Evolutionary conservation across 2,888 invertebrate species (phyloP).

Genomic region (Ganaspis brasiliensis): DNA sequence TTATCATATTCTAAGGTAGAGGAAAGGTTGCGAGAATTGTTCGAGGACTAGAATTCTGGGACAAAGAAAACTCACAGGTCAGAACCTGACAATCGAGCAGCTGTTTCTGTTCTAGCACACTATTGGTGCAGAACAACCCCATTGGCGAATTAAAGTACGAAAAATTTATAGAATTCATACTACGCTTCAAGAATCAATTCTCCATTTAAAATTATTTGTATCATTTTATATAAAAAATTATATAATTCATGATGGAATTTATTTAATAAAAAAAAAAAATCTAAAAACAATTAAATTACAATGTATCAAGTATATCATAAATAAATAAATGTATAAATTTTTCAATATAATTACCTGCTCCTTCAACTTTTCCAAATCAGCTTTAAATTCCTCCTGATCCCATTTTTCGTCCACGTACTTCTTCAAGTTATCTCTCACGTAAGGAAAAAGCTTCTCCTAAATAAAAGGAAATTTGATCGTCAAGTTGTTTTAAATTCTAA

Average conservation of each 20-base stretch:
- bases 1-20: conserved; percentile 46
- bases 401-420: conserved; percentile 87
- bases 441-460: conserved; percentile 90
- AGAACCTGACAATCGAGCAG: conserved; percentile 68
- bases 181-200: conserved; percentile 1
- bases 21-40: conserved; percentile 23
- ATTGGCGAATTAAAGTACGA: conserved; percentile 7
- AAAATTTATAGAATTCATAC: neutral
- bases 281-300: no score
- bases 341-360: conserved; percentile 82
- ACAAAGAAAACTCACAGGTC: conserved; percentile 74
- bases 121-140: conserved; percentile 50
- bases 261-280: no score
- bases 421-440: conserved; percentile 87
- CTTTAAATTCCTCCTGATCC: conserved; percentile 86
- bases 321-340: no score
- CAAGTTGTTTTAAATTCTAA: neutral
- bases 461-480: conserved; percentile 62
- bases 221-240: no score
- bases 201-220: no score
- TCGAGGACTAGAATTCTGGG: conserved; percentile 59
- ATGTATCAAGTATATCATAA: no score
- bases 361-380: conserved; percentile 85
- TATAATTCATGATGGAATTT: no score
- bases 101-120: conserved; percentile 64